A percentile compares a stretch with the other conserved stretches of the same genome.
Conservation (phyloP, 2,113 vertebrate genomes). For the Macroglossus sobrinus region DNA sequence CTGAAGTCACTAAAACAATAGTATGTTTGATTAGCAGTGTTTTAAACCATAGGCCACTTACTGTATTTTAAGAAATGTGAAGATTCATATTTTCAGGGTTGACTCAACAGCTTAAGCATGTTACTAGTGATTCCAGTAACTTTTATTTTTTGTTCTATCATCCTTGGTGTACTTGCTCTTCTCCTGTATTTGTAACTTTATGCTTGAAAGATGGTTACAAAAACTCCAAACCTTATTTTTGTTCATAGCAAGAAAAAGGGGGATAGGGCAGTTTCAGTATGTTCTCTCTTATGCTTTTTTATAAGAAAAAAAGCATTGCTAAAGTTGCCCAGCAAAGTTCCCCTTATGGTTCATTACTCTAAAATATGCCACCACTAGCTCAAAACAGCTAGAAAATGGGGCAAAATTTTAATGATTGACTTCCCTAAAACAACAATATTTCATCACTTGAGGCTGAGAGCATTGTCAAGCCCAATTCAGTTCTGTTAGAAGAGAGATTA, state of each 20-base stretch:
- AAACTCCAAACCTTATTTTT: background rate
- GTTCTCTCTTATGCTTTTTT: background rate
- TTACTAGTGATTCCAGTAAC: background rate
- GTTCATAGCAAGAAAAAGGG: background rate
- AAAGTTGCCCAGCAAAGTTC: background rate
- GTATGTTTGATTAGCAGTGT: background rate
- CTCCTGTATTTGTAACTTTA: background rate
- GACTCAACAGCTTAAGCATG: background rate
- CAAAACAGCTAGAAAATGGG: background rate
- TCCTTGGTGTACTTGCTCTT: background rate
- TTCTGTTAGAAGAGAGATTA: background rate
- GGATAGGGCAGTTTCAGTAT: background rate
- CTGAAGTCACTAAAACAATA: background rate
- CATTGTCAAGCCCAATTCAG: background rate
- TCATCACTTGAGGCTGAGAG: background rate
- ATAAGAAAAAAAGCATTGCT: background rate
- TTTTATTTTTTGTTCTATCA: background rate
- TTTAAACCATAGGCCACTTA: background rate
- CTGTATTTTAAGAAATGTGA: background rate
- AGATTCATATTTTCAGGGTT: background rate
- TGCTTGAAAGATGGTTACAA: background rate
- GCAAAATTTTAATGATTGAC: background rate
- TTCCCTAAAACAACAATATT: background rate
- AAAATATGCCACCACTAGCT: background rate
- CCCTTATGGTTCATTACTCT: background rate